A percentile compares a stretch with the other conserved stretches of the same genome.
Evolutionary conservation across 1,140 invertebrate species (phyloP).

Genomic region (Cydia splendana): DNA sequence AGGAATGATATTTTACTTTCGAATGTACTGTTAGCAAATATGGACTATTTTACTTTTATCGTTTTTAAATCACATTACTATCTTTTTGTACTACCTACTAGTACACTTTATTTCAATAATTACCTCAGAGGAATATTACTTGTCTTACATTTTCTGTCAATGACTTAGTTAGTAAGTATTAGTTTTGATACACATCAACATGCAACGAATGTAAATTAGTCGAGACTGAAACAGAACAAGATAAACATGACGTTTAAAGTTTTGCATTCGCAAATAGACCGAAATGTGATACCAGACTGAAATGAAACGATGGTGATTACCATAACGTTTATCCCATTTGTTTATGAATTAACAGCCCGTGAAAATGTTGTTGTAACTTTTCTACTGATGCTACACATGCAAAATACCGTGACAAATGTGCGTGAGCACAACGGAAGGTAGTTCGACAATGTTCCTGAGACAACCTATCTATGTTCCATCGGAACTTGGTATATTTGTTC

Average conservation of each 20-base stretch:
- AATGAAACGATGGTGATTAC: background rate
- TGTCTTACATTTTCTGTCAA: background rate
- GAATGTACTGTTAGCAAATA: conserved; percentile 45
- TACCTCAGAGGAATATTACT: background rate
- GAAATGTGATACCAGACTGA: background rate
- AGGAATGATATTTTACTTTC: conserved; percentile 71
- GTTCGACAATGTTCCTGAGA: conserved; percentile 2
- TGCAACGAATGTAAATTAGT: conserved; percentile 1
- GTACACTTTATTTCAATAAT: background rate
- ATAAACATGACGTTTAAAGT: background rate
- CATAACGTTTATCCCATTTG: background rate
- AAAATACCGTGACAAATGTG: conserved; percentile 12
- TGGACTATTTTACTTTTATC: conserved; percentile 1
- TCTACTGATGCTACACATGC: conserved; percentile 15
- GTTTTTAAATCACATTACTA: background rate
- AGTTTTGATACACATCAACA: background rate
- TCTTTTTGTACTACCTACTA: background rate
- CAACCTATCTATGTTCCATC: background rate
- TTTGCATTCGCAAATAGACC: background rate
- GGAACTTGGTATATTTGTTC: background rate
- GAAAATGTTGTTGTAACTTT: background rate
- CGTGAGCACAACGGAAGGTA: conserved; percentile 14
- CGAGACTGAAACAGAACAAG: background rate
- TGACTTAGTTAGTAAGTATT: background rate
- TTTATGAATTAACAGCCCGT: background rate